Base-by-base conservation (phyloP, 2,888 invertebrate genomes). In the Cyaniris semiargus region DNA sequence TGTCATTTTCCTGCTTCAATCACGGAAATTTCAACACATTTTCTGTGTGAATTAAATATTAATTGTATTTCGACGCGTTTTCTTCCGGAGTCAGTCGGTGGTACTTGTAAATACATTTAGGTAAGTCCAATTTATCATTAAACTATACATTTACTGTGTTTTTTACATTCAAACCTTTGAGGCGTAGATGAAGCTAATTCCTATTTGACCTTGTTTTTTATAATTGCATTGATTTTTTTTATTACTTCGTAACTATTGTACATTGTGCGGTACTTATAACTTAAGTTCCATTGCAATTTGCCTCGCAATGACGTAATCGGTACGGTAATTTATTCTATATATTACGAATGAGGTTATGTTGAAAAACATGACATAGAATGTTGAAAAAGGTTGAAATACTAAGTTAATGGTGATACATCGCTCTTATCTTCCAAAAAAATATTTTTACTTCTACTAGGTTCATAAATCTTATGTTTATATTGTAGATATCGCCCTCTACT, bases 211-310 rank as follows among this genome's bases (percentile, higher is more conserved):
- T 74, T 53, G 74, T 48, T 74, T 74, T 74, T 53, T 74, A 53
- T 27, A 74, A 74, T 53, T 48, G 21, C 74, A 74, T 74, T 74
- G 74, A 74, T 72, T 72, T 53, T 74, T 74, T 44, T 74, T 74
- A 38, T 71, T 44, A 74, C 27, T 74, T 44, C 21, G 1, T 34
- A 70, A 34, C 48, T 48, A 74, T 48, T 48, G 48, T 48, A 74
- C 74, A 74, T 48, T 13, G 48, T 53, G 18, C 27, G 34, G 38
- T 38, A 71, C 71, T 71, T 71, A 18, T 71, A 34, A 70, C 34
- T 70, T 38, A 38, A 38, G 38, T 71, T n/a, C 38, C 38, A 71
- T 38, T 38, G n/a, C 38, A 10, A 34, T 71, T 71, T 38, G 23
- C 8, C 38, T 10, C 2, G 15, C 34, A 38, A 71, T 71, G 71